Conservation (phyloP, 35 echinoderm and acorn worm species). For the Diadema setosum region DNA sequence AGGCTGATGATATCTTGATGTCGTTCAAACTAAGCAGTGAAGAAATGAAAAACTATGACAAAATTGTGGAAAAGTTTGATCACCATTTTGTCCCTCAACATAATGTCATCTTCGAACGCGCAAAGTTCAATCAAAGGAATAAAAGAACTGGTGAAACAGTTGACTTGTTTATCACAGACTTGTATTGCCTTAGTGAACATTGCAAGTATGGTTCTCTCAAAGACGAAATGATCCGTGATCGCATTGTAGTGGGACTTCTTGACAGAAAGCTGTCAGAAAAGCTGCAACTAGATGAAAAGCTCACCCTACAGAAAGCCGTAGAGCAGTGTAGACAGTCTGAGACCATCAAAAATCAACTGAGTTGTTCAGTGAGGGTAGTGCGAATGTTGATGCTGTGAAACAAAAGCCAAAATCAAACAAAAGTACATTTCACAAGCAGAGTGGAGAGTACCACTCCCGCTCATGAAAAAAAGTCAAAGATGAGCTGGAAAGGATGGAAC, state of each 20-base stretch:
- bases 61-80: neutral
- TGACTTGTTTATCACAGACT: constrained; percentile 2
- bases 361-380: neutral
- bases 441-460: neutral
- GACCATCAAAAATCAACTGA: constrained; percentile 26
- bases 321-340: constrained; percentile 23
- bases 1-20: neutral
- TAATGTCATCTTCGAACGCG: neutral
- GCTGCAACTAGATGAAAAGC: constrained; percentile 20
- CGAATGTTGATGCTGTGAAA: neutral
- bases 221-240: constrained; percentile 38
- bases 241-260: constrained; percentile 28
- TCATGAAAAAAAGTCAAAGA: neutral
- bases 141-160: neutral
- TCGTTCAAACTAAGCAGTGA: neutral
- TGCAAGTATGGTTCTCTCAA: constrained; percentile 21
- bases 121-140: neutral
- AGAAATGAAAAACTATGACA: neutral
- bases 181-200: constrained; percentile 20
- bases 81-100: neutral
- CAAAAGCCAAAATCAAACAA: neutral
- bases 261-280: constrained; percentile 33
- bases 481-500: neutral
- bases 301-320: constrained; percentile 22
- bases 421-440: neutral